Evolutionary conservation across 2,888 invertebrate species (phyloP), one percentile per base, ranked within the genome.

Genomic region (Mythimna loreyi): DNA sequence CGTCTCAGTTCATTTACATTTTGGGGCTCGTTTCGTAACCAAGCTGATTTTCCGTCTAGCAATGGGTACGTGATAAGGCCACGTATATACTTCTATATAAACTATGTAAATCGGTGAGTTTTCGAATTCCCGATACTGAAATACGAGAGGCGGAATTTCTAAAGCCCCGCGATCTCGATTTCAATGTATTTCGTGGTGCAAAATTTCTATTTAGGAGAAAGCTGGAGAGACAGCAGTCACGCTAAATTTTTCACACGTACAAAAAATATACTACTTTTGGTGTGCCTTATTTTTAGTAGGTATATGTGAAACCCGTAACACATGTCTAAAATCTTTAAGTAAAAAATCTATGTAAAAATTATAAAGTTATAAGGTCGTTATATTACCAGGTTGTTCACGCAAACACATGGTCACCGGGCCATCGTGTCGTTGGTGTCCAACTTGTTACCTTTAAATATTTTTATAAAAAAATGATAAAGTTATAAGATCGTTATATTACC

Each of bases 1-100:
- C 80, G 84, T 78, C 82, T 80, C 81, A 82, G 75, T 83, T 85
- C 87, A 84, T 87, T 85, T 86, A 83, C 84, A 85, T 86, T 85
- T 84, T 67, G 72, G 75, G 72, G 67, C 65, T 79, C 82, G 79
- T 82, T 85, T 75, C 61, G 71, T 63, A 77, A 75, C 80, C 68
- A 73, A 81, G 78, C 79, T 84, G 81, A 84, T 84, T 82, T 85
- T 82, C 67, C 74, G 79, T 67, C 73, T 80, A 71, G 75, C 66
- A 71, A 72, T 68, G 75, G 72, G 61, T 76, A 72, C 70, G 74
- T 76, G 76, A 82, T 73, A 73, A 75, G 65, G 67, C 67, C 55
- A 72, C 71, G 40, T 74, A 61, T 72, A 75, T 64, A 75, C 30
- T 16, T 62, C 30, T 68, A 64, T 36, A 53, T 69, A 65, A 73